These are phyloP conservation scores for Deroplatys truncata DNA, from an alignment of 2,888 invertebrate species.

Conservation along the genomic window DNA sequence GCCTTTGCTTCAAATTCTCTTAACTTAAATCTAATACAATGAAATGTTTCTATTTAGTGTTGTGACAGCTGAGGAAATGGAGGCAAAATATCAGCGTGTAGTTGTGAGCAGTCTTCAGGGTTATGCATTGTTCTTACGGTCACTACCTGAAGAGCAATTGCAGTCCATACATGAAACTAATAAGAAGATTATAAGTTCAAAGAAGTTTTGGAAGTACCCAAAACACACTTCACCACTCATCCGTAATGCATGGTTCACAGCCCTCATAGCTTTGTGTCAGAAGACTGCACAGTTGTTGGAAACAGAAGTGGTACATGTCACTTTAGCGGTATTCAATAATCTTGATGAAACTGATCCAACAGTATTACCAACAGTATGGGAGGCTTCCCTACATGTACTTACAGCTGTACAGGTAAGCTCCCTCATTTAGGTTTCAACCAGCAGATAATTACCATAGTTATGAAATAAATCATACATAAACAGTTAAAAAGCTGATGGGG, in stretches of 20 bases:
- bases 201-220: constrained; percentile 69
- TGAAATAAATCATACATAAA: too few species aligned
- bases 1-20: too few species aligned
- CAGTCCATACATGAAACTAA: constrained; percentile 53
- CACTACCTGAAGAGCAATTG: constrained; percentile 50
- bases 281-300: constrained; percentile 52
- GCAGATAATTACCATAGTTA: too few species aligned
- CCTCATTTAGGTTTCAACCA: not conserved
- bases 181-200: constrained; percentile 52
- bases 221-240: constrained; percentile 51
- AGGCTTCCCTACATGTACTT: constrained; percentile 61
- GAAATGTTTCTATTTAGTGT: not conserved
- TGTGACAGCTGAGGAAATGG: constrained; percentile 57
- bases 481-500: too few species aligned
- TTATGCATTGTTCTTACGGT: constrained; percentile 57
- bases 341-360: constrained; percentile 66
- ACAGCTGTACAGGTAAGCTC: constrained; percentile 51
- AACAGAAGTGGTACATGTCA: constrained; percentile 53
- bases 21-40: not conserved
- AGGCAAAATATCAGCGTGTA: constrained; percentile 63
- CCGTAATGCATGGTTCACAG: constrained; percentile 57
- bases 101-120: constrained; percentile 63
- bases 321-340: constrained; percentile 55
- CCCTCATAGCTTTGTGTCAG: constrained; percentile 58
- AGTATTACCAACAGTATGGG: constrained; percentile 69